These are phyloP conservation scores for Cerceris rybyensis DNA, from an alignment of 2,888 invertebrate genomes.

Conservation along the genomic window DNA sequence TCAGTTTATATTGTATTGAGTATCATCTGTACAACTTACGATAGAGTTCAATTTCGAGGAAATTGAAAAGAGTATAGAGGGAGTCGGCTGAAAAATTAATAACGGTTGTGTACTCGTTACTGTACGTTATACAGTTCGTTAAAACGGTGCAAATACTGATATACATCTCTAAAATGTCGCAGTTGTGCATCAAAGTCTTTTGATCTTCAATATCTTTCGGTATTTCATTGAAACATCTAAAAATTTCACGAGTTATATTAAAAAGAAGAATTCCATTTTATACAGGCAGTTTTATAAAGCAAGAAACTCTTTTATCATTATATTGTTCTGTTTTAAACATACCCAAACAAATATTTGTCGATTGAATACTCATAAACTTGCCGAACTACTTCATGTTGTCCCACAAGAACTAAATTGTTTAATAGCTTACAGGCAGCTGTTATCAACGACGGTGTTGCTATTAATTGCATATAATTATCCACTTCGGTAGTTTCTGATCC, in stretches of 20 bases:
- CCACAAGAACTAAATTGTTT: conserved; percentile 81
- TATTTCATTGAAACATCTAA: conserved; percentile 80
- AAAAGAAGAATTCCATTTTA: not conserved
- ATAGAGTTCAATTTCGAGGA: conserved; percentile 81
- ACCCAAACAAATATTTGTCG: conserved; percentile 83
- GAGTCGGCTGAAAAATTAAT: conserved; percentile 82
- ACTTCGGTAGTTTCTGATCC: conserved; percentile 66
- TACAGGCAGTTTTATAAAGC: too few species aligned
- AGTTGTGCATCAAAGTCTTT: conserved; percentile 80
- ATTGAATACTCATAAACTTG: conserved; percentile 82
- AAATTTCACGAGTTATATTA: conserved; percentile 37
- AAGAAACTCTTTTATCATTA: not conserved
- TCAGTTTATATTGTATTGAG: not conserved
- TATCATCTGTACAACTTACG: conserved; percentile 77
- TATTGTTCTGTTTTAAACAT: conserved; percentile 45
- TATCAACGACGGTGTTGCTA: conserved; percentile 82
- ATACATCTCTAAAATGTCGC: conserved; percentile 83
- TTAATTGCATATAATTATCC: conserved; percentile 69
- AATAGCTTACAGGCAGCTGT: conserved; percentile 81
- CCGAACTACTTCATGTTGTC: conserved; percentile 78
- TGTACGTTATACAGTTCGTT: conserved; percentile 79
- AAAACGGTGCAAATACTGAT: conserved; percentile 81
- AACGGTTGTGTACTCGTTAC: conserved; percentile 78
- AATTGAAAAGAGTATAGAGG: conserved; percentile 77
- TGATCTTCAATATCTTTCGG: conserved; percentile 76